These are phyloP conservation scores for Solenopsis invicta DNA, from an alignment of 1,140 invertebrate species.

Conservation along the genomic window DNA sequence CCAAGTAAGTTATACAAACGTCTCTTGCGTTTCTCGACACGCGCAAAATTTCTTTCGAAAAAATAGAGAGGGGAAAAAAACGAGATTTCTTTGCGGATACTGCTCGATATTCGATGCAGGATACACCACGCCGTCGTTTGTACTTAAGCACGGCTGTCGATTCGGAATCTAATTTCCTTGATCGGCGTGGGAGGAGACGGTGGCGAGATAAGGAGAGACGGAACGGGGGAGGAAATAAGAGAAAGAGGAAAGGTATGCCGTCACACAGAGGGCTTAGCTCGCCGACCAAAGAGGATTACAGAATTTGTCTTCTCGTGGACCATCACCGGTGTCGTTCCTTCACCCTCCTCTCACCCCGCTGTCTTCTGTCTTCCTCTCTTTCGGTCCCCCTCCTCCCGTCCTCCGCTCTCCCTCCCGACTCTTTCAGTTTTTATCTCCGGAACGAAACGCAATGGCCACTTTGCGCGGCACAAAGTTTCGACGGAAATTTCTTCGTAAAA, in stretches of 20 bases:
- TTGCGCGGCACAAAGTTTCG: slow-evolving; percentile 78
- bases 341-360: neutral
- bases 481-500: slow-evolving; percentile 79
- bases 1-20: slow-evolving; percentile 17
- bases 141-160: slow-evolving; percentile 77
- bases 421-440: slow-evolving; percentile 76
- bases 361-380: neutral
- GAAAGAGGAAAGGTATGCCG: slow-evolving; percentile 81
- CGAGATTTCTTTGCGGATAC: slow-evolving; percentile 24
- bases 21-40: neutral
- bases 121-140: slow-evolving; percentile 70
- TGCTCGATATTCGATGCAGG: slow-evolving; percentile 65
- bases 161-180: slow-evolving; percentile 80
- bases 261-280: slow-evolving; percentile 85
- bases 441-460: slow-evolving; percentile 79
- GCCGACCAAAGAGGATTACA: slow-evolving; percentile 87
- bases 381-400: neutral
- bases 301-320: slow-evolving; percentile 83
- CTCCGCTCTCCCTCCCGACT: slow-evolving; percentile 35
- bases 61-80: neutral
- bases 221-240: slow-evolving; percentile 75
- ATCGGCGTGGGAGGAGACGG: slow-evolving; percentile 76
- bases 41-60: neutral
- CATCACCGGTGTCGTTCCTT: slow-evolving; percentile 74
- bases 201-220: slow-evolving; percentile 63